A percentile compares a stretch with the other conserved stretches of the same genome.
phyloP scores from a whole-genome alignment of 2,797 vertebrate species.

The Percopsis omiscomaycus region DNA sequence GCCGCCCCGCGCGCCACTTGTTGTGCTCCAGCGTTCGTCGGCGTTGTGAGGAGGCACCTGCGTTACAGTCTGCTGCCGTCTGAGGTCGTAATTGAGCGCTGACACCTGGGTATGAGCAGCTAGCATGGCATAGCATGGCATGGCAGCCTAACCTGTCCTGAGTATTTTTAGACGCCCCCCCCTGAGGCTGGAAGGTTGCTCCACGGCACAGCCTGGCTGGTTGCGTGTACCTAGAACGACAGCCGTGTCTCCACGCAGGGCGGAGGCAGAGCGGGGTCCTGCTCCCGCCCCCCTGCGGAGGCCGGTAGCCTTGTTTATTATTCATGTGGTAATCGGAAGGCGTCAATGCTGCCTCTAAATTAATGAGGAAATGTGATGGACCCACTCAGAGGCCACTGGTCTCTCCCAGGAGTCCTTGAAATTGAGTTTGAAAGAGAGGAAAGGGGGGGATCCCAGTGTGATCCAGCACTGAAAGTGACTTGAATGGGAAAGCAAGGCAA shows the following conservation, averaged over 20 bases:
- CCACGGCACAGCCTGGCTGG: constrained; percentile 53
- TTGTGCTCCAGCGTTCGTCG: constrained; percentile 2
- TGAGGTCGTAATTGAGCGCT: too few species aligned
- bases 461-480: constrained; percentile 68
- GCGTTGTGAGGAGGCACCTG: too few species aligned
- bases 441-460: constrained; percentile 22
- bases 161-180: constrained; percentile 6
- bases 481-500: constrained; percentile 59
- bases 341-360: constrained; percentile 68
- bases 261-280: too few species aligned
- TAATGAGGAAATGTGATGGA: constrained; percentile 78
- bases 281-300: constrained; percentile 44
- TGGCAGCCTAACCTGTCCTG: too few species aligned
- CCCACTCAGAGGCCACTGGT: constrained; percentile 59
- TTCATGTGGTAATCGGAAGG: constrained; percentile 76
- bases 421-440: constrained; percentile 71
- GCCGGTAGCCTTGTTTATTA: constrained; percentile 71
- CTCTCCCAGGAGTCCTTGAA: constrained; percentile 66
- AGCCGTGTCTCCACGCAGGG: constrained; percentile 9
- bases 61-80: too few species aligned
- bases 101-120: too few species aligned
- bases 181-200: constrained; percentile 13
- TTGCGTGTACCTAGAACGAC: constrained; percentile 63
- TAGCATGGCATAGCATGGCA: too few species aligned
- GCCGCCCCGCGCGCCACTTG: constrained; percentile 13